Conservation (phyloP, 2,113 vertebrate genomes). For the Grammomys dolichurus region DNA sequence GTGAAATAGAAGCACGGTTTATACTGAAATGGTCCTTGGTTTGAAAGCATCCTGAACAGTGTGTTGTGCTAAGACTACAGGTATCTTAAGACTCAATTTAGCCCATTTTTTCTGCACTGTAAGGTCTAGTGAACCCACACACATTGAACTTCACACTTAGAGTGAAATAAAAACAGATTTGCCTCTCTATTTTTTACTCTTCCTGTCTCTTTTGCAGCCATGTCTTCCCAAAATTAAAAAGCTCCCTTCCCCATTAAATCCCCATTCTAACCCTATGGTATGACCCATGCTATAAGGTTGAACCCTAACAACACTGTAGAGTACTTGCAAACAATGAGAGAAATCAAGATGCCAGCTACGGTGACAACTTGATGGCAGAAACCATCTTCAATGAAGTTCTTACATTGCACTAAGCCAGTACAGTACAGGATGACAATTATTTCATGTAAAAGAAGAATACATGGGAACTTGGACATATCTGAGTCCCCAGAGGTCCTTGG, state of each 20-base stretch:
- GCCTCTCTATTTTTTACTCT: no score
- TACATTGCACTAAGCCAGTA: not conserved
- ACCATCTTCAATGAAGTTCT: not conserved
- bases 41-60: not conserved
- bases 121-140: not conserved
- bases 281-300: no score
- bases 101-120: not conserved
- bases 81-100: not conserved
- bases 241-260: accelerated
- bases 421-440: not conserved
- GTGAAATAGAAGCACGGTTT: not conserved
- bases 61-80: not conserved
- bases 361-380: not conserved
- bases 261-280: no score
- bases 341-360: accelerated
- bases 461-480: not conserved
- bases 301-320: no score
- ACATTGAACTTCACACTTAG: accelerated
- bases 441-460: accelerated
- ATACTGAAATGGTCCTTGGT: not conserved
- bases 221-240: not conserved
- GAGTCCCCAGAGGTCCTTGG: not conserved
- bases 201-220: accelerated
- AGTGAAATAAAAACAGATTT: not conserved
- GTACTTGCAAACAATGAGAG: accelerated